Percentiles rank a stretch among this genome's conserved stretches.
Evolutionary conservation across 2,888 invertebrate genomes (phyloP).

Genomic region (Arge pagana): DNA sequence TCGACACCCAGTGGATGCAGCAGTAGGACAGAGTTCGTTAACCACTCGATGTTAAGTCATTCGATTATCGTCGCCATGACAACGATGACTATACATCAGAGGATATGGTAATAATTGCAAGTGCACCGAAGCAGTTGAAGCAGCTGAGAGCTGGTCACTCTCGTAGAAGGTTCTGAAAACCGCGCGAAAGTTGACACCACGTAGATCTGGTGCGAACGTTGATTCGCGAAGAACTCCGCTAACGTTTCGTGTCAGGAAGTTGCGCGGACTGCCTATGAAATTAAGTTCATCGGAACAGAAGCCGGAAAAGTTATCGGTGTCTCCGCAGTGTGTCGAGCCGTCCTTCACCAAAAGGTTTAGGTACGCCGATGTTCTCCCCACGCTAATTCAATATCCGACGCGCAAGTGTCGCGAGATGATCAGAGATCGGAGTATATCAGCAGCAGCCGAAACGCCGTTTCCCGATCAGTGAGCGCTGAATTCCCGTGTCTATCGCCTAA

Average conservation of each 20-base stretch:
- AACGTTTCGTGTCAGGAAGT: not conserved
- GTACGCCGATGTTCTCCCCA: not conserved
- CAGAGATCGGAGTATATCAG: not conserved
- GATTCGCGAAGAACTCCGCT: not conserved
- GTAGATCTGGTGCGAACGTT: conserved; percentile 16
- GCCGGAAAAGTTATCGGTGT: conserved; percentile 35
- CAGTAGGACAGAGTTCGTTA: conserved; percentile 22
- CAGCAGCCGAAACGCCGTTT: not conserved
- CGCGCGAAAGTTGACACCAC: conserved; percentile 5
- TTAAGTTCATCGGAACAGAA: conserved; percentile 32
- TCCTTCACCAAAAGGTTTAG: conserved; percentile 9
- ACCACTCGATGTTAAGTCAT: conserved; percentile 38
- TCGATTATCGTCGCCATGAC: conserved; percentile 49
- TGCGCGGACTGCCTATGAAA: not conserved
- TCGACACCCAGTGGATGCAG: conserved; percentile 18
- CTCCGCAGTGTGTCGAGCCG: conserved; percentile 20
- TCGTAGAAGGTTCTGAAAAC: not conserved
- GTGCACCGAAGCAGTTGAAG: not conserved
- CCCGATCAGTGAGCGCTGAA: not conserved
- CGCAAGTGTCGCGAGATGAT: not conserved
- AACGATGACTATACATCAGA: conserved; percentile 31
- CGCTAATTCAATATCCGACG: not conserved
- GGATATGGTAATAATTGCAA: conserved; percentile 22
- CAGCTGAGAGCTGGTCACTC: not conserved
- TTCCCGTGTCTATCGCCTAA: no score